Percentiles rank a stretch among this genome's conserved stretches.
Evolutionary conservation across 2,888 invertebrate genomes (phyloP).

Genomic region (Enoplolaimus lenunculus): DNA sequence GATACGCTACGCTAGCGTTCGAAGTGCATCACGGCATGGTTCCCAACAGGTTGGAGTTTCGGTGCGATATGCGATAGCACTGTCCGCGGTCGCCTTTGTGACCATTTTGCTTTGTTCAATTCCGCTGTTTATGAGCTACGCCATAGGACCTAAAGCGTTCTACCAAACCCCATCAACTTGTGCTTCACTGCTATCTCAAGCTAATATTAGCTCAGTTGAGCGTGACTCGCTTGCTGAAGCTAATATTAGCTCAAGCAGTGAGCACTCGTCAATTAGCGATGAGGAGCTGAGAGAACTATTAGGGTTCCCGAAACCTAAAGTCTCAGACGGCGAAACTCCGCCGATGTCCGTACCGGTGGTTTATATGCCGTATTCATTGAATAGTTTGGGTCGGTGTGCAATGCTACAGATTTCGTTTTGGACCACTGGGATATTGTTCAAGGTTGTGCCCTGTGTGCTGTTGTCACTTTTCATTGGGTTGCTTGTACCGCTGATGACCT

Average conservation of each 20-base stretch:
- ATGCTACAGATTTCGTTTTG: constrained; percentile 9
- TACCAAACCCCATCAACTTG: neutral
- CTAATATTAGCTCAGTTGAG: neutral
- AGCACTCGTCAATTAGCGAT: too few species aligned
- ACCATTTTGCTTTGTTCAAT: neutral
- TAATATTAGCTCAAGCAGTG: neutral
- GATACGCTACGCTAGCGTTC: constrained; percentile 45
- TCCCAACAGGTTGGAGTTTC: neutral
- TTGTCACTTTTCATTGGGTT: constrained; percentile 44
- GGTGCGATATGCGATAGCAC: neutral
- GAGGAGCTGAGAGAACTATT: too few species aligned
- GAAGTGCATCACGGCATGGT: neutral
- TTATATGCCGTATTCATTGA: neutral
- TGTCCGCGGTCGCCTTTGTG: neutral
- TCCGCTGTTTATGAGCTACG: constrained; percentile 6
- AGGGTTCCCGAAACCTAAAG: too few species aligned
- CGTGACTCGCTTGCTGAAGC: neutral
- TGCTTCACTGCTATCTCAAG: neutral
- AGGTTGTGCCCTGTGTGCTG: constrained; percentile 44
- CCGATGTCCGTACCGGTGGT: neutral
- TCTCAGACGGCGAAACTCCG: neutral
- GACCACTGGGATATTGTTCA: constrained; percentile 40
- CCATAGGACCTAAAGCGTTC: neutral
- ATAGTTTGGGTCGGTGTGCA: neutral
- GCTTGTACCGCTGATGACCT: constrained; percentile 43